These are phyloP conservation scores for Orthonyx spaldingii DNA, from an alignment of 2,113 vertebrate species.

Conservation along the genomic window DNA sequence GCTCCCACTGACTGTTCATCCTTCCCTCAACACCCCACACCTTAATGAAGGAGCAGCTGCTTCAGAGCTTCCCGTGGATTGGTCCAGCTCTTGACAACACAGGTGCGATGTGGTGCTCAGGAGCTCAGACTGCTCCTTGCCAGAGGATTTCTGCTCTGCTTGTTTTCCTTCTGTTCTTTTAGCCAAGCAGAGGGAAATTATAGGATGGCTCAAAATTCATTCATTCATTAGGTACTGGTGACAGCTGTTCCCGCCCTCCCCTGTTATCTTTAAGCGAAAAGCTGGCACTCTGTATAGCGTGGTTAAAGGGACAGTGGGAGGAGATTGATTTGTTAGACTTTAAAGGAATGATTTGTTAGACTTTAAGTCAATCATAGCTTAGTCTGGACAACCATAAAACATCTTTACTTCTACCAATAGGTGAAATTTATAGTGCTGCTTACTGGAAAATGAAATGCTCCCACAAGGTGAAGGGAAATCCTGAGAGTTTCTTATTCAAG, in stretches of 20 bases:
- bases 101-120: not conserved
- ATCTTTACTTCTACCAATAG: slow-evolving; percentile 7
- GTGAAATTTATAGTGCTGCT: slow-evolving; percentile 14
- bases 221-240: not conserved
- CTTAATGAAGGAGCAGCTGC: not conserved
- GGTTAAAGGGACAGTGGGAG: not conserved
- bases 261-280: not conserved
- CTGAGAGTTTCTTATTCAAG: not conserved
- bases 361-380: slow-evolving; percentile 32
- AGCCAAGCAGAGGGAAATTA: not conserved
- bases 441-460: not conserved
- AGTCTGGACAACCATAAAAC: slow-evolving; percentile 23
- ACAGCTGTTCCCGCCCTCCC: not conserved
- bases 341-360: not conserved
- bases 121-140: not conserved
- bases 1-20: not conserved
- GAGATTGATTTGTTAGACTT: slow-evolving; percentile 8
- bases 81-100: rapidly evolving
- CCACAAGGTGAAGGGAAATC: not conserved
- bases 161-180: not conserved
- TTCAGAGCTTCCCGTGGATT: not conserved
- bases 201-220: not conserved
- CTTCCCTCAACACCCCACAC: not conserved
- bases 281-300: rapidly evolving
- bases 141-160: not conserved